Base-by-base conservation (phyloP, 2,113 vertebrate species). In the Laticauda colubrina region DNA sequence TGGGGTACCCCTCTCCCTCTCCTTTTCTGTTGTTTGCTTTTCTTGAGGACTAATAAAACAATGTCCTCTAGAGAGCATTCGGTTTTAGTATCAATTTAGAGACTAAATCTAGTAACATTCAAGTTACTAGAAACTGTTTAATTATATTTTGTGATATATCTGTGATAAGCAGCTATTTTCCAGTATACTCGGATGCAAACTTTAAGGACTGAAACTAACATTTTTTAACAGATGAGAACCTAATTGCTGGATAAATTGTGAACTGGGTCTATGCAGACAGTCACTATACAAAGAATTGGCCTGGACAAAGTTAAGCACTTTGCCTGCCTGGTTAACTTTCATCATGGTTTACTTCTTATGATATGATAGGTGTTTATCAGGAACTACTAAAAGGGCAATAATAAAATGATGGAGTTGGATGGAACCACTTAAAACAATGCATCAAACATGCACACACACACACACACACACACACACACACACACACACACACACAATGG, bases 291-390 rank as follows among this genome's bases (percentile, higher is more conserved):
- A 43, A 81, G 34, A 39, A 43, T 43, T 43, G 18, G 18, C 75
- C 75, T 43, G 75, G 15, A 34, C 34, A 96, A 95, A 8, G 29
- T 94, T 93, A 94, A 94, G 95, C 93, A 94, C 45, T 61, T 93
- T 94, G 91, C 94, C 14, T 64, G 95, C 90, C 92, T 93, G 89
- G 48, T 90, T 81, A 59, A 75, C 94, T 90, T 1, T 94, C 89
- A 94, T 91, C 29, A 90, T 45, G 21, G 43, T 24, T 94, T 43
- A 39, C 7, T 81, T 81, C 6, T 18, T 75, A 15, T 75, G 93
- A 61, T 34, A 14, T 93, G 88, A 24, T 89, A 12, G 86, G 24
- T 93, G 34, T 93, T 94, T 96, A 81, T 55, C 48, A 85, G 87
- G 89, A 94, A 93, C 86, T 93, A 2, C 12, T 53, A 9, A 69